Evolutionary conservation across 92 coral and sea anemone genomes (phyloP), one percentile per base, ranked within the genome.

Genomic region (Zoanthus gigantus): DNA sequence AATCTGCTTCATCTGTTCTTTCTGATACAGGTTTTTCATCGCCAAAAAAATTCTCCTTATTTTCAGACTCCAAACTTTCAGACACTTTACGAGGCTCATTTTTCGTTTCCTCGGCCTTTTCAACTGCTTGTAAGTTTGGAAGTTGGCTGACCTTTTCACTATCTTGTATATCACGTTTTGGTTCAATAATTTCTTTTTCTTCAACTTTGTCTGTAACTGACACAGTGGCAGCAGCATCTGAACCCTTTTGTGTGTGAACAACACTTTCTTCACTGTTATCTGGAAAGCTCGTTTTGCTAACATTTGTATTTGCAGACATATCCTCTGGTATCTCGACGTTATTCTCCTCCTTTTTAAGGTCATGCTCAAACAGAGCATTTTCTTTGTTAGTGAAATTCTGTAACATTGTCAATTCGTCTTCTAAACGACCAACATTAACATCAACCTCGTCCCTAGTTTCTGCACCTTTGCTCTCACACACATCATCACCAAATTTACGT

Each of bases 361-460:
- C 44, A 31, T 30, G 28, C 18, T 48, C 47, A 83, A 5, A 12
- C 11, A 12, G 8, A n/a, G 42, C 4, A 2, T 14, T 60, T 72
- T 72, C 72, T 10, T 52, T 18, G 28, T 28, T 58, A 6, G 6
- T 76, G 57, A 60, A 79, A 57, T 60, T 11, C 8, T 60, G 71
- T 12, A 1, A 4, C 4, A 18, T 15, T n/a, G 37, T 9, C 67
- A n/a, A 6, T 53, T 83, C 78, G 14, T 83, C 48, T 11, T 69
- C 37, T 29, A 17, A 9, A 30, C 23, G 31, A 15, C 12, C 32
- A 32, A 48, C 31, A 37, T 14, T 23, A 32, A 69, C 78, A 50
- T 69, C 12, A 42, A 71, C 79, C 46, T 34, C 53, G 47, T 17
- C 87, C 68, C 14, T 63, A 17, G 15, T 18, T 72, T 46, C 87